Evolutionary conservation across 2,888 invertebrate genomes (phyloP), one percentile per base, ranked within the genome.

Genomic region (Willowsia nigromaculata): DNA sequence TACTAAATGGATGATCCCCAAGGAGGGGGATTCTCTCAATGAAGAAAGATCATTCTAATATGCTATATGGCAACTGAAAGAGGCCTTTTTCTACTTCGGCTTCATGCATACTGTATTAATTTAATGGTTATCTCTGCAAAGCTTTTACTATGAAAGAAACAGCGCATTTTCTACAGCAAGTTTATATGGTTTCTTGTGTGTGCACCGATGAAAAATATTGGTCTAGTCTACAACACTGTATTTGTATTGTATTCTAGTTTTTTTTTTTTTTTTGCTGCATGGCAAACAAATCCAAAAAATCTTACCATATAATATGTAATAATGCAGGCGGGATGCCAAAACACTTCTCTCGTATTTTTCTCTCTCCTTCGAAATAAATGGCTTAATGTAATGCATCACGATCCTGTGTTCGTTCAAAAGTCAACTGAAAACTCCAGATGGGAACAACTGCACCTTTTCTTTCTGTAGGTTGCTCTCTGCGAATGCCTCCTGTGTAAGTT

Each of bases 311-410:
- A 56, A 59, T 59, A 59, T 80, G 33, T 40, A 85, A 82, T 81
- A 87, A 74, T 89, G 89, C 76, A 89, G 89, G 89, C 89, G 84
- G 84, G 89, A 89, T 89, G 89, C 89, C 89, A 89, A 89, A 85
- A 85, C 71, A 71, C 83, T 89, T 85, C 62, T 78, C 84, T 84
- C 68, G 53, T 80, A n/a, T n/a, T n/a, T 80, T 86, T 74, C 53
- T 71, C 56, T n/a, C 68, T 83, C 37, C 53, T 78, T 56, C 78
- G 84, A 71, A 81, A 85, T 80, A 89, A 80, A 85, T 89, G 89
- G 81, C 89, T 85, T 78, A 80, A 86, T 71, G 68, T 81, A 81
- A 80, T 68, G 25, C 47, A 27, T 82, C 47, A 50, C 50, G 76
- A 30, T 40, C 56, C 27, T 87, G 56, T 71, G 50, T 83, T 83